Evolutionary conservation across 2,113 vertebrate species (phyloP).

Genomic region (Oreotrochilus melanogaster): DNA sequence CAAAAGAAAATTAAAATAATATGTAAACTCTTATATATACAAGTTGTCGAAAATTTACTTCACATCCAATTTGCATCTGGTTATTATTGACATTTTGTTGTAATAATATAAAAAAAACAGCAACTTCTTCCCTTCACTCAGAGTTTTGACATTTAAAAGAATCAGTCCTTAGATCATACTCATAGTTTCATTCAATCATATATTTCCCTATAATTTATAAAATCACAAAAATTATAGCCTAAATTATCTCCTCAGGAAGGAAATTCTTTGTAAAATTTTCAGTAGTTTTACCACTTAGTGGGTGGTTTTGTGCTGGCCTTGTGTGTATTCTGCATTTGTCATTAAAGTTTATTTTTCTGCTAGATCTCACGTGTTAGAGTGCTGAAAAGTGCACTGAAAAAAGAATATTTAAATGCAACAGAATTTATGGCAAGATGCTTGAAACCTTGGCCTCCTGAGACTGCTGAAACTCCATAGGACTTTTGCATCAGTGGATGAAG

Average conservation of each 20-base stretch:
- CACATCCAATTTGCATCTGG: background rate
- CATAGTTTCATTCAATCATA: background rate
- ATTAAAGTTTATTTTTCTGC: background rate
- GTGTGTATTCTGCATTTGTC: background rate
- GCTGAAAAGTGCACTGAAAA: background rate
- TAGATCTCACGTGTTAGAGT: background rate
- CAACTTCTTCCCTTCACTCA: background rate
- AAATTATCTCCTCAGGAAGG: background rate
- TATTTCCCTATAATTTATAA: background rate
- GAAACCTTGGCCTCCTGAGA: background rate
- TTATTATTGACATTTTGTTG: background rate
- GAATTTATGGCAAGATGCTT: background rate
- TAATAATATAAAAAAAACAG: background rate
- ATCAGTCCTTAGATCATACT: fast-evolving
- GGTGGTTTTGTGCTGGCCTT: background rate
- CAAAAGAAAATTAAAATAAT: background rate
- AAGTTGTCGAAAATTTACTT: background rate
- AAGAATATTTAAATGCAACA: background rate
- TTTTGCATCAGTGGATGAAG: background rate
- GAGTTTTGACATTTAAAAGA: background rate
- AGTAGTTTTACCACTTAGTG: background rate
- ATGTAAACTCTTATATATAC: background rate
- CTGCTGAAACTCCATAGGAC: background rate
- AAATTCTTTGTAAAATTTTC: background rate
- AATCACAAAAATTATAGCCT: background rate